These are phyloP conservation scores for Galerucella calmariensis DNA, from an alignment of 2,888 invertebrate genomes.

Conservation along the genomic window DNA sequence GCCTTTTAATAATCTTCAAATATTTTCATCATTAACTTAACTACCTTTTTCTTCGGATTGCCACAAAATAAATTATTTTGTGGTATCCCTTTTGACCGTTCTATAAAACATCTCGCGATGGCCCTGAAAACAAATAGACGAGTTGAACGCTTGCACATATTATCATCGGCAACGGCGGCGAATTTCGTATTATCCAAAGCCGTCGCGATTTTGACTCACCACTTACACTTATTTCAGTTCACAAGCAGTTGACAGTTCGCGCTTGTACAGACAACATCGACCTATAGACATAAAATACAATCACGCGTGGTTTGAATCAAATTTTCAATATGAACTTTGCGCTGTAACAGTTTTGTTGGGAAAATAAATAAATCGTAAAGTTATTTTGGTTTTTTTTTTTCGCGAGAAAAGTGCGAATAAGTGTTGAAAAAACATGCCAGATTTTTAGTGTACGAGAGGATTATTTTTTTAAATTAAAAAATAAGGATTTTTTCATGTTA, in stretches of 20 bases:
- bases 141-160: conserved; percentile 16
- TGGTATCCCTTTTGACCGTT: neutral
- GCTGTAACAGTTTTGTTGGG: neutral
- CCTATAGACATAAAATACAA: neutral
- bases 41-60: too few species aligned
- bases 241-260: conserved; percentile 4
- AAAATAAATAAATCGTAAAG: conserved; percentile 11
- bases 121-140: conserved; percentile 17
- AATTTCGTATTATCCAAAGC: conserved; percentile 19
- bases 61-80: neutral
- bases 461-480: neutral
- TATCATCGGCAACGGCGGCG: conserved; percentile 9
- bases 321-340: neutral
- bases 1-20: too few species aligned
- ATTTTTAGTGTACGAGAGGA: conserved; percentile 3
- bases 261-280: neutral
- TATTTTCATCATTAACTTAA: too few species aligned
- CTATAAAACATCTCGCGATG: conserved; percentile 11
- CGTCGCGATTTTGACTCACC: conserved; percentile 24
- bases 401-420: neutral
- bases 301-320: neutral
- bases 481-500: conserved; percentile 11
- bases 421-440: conserved; percentile 10
- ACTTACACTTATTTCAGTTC: neutral
- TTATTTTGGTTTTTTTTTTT: conserved; percentile 14